Evolutionary conservation across 1,140 invertebrate genomes (phyloP).

Genomic region (Drosophila nigrodunni): DNA sequence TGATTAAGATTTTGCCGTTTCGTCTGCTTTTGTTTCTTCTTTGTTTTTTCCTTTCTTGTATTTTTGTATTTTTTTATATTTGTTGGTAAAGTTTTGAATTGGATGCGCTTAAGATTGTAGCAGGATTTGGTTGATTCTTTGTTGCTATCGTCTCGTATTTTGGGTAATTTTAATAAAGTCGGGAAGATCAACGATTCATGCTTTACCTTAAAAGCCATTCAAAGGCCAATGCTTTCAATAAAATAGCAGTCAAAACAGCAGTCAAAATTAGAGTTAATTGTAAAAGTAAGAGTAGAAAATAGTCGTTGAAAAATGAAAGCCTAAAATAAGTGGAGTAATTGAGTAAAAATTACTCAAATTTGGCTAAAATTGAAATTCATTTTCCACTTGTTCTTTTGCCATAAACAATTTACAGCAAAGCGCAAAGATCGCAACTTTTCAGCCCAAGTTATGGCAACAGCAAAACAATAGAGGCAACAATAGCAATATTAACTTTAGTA

Average conservation of each 20-base stretch:
- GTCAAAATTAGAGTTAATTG: no score
- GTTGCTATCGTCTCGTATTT: slow-evolving; percentile 23
- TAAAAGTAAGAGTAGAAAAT: no score
- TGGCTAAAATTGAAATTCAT: slow-evolving; percentile 30
- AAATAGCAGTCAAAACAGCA: no score
- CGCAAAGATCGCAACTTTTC: slow-evolving; percentile 62
- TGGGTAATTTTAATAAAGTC: slow-evolving; percentile 38
- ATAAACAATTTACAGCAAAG: slow-evolving; percentile 60
- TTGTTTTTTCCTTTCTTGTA: slow-evolving; percentile 18
- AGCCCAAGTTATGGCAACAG: slow-evolving; percentile 55
- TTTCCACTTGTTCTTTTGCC: slow-evolving; percentile 16
- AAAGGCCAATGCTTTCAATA: not conserved
- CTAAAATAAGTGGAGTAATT: not conserved
- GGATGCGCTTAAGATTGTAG: slow-evolving; percentile 34
- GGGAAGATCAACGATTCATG: not conserved
- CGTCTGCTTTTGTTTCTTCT: slow-evolving; percentile 32
- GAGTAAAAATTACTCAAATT: slow-evolving; percentile 23
- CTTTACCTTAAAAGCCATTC: not conserved
- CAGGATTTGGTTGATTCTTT: slow-evolving; percentile 37
- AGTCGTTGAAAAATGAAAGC: no score
- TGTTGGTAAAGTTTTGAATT: slow-evolving; percentile 47
- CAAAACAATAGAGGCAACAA: not conserved
- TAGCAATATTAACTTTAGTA: slow-evolving; percentile 50
- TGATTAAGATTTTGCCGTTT: slow-evolving; percentile 79
- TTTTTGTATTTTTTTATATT: slow-evolving; percentile 25